Conservation (phyloP, 2,797 vertebrate species). For the Petrocephalus sullivani region DNA sequence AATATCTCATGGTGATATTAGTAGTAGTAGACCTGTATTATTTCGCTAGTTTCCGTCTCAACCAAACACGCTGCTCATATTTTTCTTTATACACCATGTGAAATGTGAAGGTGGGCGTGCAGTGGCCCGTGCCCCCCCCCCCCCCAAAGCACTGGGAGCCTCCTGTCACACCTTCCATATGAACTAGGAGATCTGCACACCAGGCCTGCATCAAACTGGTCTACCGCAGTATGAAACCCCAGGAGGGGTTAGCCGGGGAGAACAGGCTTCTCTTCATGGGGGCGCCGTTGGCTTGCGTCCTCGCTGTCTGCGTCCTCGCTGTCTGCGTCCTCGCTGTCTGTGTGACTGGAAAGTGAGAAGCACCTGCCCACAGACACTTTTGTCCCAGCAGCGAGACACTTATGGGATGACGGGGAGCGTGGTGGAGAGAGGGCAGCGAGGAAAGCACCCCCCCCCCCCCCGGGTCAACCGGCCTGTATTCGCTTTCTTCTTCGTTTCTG, state of each 20-base stretch:
- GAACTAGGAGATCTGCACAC: background rate
- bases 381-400: background rate
- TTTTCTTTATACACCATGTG: background rate
- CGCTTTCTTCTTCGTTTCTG: constrained; percentile 1
- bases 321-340: background rate
- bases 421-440: background rate
- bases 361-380: background rate
- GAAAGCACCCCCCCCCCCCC: background rate
- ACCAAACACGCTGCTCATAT: constrained; percentile 18
- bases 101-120: background rate
- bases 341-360: background rate
- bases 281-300: background rate
- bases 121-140: background rate
- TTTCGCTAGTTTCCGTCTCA: constrained; percentile 13
- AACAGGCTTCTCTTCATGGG: background rate
- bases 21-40: constrained; percentile 6
- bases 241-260: background rate
- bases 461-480: background rate
- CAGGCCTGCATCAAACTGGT: background rate
- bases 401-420: background rate
- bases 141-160: background rate
- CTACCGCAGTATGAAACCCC: background rate
- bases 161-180: background rate
- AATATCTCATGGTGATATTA: constrained; percentile 9
- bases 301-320: background rate